These are phyloP conservation scores for Mormyrus iriodes DNA, from an alignment of 2,113 vertebrate genomes.

Conservation along the genomic window DNA sequence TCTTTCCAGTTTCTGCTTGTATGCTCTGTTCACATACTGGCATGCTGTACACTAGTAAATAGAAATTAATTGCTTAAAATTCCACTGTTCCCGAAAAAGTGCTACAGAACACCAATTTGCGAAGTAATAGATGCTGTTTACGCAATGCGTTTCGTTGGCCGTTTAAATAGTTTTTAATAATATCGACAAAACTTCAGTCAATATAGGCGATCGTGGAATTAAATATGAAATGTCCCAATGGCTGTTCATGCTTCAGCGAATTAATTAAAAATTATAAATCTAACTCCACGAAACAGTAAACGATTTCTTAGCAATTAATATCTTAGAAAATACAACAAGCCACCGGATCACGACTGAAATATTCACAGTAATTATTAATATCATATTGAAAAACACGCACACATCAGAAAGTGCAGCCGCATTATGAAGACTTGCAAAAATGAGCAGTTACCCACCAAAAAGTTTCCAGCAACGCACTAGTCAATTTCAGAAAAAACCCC, in stretches of 20 bases:
- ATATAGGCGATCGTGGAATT: slow-evolving; percentile 35
- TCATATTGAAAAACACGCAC: slow-evolving; percentile 42
- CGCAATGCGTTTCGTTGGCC: slow-evolving; percentile 37
- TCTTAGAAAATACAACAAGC: slow-evolving; percentile 21
- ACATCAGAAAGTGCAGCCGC: slow-evolving; percentile 50
- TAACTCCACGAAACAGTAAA: slow-evolving; percentile 26
- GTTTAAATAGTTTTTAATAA: slow-evolving; percentile 18
- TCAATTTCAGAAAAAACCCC: slow-evolving; percentile 59
- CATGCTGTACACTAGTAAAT: slow-evolving; percentile 38
- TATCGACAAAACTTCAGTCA: slow-evolving; percentile 33
- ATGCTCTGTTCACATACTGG: slow-evolving; percentile 20
- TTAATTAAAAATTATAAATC: slow-evolving; percentile 35
- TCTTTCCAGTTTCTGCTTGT: background rate
- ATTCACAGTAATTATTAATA: slow-evolving; percentile 23
- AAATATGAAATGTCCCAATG: slow-evolving; percentile 47
- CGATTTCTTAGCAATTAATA: slow-evolving; percentile 22
- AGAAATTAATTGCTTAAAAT: slow-evolving; percentile 44
- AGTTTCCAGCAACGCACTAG: slow-evolving; percentile 70
- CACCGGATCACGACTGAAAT: slow-evolving; percentile 19
- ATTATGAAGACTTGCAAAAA: slow-evolving; percentile 44
- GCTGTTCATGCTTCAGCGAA: slow-evolving; percentile 36
- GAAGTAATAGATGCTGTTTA: slow-evolving; percentile 24
- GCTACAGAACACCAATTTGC: slow-evolving; percentile 33
- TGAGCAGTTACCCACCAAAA: slow-evolving; percentile 63
- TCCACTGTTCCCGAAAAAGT: slow-evolving; percentile 36